Base-by-base conservation (phyloP, 2,797 vertebrate species). In the Potorous gilbertii region DNA sequence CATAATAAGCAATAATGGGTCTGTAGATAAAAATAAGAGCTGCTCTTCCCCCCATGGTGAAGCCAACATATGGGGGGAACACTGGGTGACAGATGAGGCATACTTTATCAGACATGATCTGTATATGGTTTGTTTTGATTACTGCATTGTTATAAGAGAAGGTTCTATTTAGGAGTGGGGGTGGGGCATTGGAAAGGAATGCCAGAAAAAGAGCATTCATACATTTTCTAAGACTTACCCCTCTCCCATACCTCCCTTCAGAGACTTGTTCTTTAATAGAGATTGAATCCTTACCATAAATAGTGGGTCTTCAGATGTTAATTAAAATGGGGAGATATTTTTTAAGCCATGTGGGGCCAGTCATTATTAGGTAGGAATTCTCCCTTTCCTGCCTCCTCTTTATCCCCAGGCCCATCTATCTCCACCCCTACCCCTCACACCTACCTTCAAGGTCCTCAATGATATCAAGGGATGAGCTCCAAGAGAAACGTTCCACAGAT, bases 381-480 rank as follows among this genome's bases (percentile, higher is more conserved):
- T 27, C 40, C 74, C 40, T 27, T 87, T 87, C 5, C 24, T 81
- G 34, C 55, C 4, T 56, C 81, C n/a, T 21, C 56, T 27, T 11
- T 6, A 52, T 46, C 21, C 91, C 29, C 46, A 2, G 0, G 4
- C 74, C 74, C 12, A 28, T 54, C 54, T 46, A 4, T 4, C 12
- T 62, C 6, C 21, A 8, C 31, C 21, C 14, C 54, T 27, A 62
- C 55, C n/a, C 52, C 34, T 31, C 54, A 0, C 40, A 97, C 99
- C 99, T 99, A 99, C 99, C 99, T 93, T 97, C 98, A 0, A 99
- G 98, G 97, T 99, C 99, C 93, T 99, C 98, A 87, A 98, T 98
- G 98, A 99, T 98, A 94, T 99, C 99, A 98, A 99, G 97, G 91
- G 99, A 98, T 34, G 99, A 99, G 29, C 98, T 99, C 99, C 99